These are phyloP conservation scores for Rutilus rutilus DNA, from an alignment of 2,113 vertebrate species.

Conservation along the genomic window DNA sequence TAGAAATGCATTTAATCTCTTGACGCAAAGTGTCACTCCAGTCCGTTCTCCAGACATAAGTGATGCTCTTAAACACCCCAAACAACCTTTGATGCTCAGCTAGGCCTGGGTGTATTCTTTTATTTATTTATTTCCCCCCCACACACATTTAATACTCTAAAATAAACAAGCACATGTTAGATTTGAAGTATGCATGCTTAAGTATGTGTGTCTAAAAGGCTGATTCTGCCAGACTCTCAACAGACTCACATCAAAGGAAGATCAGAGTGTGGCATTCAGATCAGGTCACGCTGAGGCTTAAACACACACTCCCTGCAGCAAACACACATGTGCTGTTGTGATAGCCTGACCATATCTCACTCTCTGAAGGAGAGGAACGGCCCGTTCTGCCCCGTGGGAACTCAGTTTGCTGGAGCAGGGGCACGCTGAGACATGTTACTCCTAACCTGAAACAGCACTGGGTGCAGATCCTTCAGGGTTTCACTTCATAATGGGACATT, in stretches of 20 bases:
- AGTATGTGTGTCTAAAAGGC: constrained; percentile 39
- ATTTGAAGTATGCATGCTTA: constrained; percentile 29
- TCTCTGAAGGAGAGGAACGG: not conserved
- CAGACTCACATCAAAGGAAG: constrained; percentile 41
- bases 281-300: constrained; percentile 39
- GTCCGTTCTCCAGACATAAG: not conserved
- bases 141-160: constrained; percentile 18
- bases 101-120: not conserved
- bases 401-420: not conserved
- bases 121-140: not conserved
- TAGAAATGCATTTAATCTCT: not conserved
- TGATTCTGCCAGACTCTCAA: constrained; percentile 42
- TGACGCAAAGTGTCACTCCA: not conserved
- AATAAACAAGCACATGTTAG: constrained; percentile 37
- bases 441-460: not conserved
- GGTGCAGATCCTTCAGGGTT: not conserved
- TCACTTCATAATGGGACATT: not conserved
- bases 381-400: not conserved
- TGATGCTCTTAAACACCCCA: constrained; percentile 15
- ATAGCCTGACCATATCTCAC: constrained; percentile 28
- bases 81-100: constrained; percentile 34
- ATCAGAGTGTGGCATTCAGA: constrained; percentile 42
- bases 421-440: not conserved
- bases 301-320: constrained; percentile 41
- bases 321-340: constrained; percentile 28